phyloP scores from a whole-genome alignment of 2,113 vertebrate species.

The Illadopsis cleaveri region DNA sequence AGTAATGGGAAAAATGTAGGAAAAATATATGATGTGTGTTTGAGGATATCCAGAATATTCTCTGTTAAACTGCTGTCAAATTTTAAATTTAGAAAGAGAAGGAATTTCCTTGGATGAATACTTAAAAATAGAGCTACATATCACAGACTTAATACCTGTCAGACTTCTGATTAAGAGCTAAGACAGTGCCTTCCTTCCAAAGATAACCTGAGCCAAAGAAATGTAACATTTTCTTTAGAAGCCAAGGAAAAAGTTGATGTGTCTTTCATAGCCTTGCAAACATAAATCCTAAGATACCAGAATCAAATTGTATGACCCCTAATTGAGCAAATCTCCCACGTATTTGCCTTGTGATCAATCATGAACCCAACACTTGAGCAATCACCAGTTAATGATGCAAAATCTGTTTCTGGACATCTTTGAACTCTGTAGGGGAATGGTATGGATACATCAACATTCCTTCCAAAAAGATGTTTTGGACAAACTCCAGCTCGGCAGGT shows the following conservation, averaged over 20 bases:
- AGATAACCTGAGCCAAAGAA: constrained; percentile 7
- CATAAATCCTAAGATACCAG: not conserved
- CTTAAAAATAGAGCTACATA: not conserved
- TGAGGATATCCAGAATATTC: not conserved
- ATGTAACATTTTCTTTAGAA: not conserved
- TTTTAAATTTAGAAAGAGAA: constrained; percentile 17
- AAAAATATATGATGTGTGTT: not conserved
- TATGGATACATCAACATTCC: not conserved
- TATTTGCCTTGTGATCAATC: not conserved
- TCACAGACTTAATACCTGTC: not conserved
- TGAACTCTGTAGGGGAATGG: not conserved
- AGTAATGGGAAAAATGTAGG: not conserved
- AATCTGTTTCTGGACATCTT: not conserved
- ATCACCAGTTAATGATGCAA: not conserved
- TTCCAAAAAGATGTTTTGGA: not conserved
- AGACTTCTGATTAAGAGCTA: not conserved
- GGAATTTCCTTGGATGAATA: not conserved
- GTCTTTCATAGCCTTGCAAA: not conserved
- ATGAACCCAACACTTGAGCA: not conserved
- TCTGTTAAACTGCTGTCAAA: not conserved
- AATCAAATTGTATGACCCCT: not conserved
- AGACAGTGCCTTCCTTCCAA: not conserved
- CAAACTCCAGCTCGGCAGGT: not conserved
- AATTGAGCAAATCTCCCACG: not conserved
- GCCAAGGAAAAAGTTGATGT: not conserved